phyloP scores from a whole-genome alignment of 2,113 vertebrate genomes.

The Chunga burmeisteri region DNA sequence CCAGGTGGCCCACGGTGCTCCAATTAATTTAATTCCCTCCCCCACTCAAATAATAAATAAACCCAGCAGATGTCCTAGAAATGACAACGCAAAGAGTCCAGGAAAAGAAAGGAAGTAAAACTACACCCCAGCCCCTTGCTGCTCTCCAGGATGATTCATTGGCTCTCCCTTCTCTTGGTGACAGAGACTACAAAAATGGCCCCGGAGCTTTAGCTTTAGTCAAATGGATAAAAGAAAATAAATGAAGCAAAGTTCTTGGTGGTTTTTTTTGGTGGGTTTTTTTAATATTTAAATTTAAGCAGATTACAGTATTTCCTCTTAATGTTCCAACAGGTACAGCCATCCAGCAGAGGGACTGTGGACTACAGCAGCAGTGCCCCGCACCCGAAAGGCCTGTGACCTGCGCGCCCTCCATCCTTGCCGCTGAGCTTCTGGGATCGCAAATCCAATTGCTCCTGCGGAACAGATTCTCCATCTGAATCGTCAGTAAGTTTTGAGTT shows the following conservation, averaged over 20 bases:
- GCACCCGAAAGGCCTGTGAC: neutral
- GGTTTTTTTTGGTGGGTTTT: no score
- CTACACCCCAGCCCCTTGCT: neutral
- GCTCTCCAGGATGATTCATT: neutral
- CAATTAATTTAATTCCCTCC: neutral
- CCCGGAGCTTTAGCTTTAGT: neutral
- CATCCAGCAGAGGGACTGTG: neutral
- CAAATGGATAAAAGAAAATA: neutral
- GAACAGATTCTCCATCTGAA: neutral
- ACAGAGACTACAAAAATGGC: neutral
- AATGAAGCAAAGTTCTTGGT: neutral
- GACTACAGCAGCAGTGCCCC: neutral
- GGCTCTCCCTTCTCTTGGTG: neutral
- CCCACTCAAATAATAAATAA: constrained; percentile 8
- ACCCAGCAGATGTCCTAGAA: neutral
- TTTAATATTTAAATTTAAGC: neutral
- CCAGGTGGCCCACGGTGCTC: neutral
- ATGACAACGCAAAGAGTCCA: neutral
- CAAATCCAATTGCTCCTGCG: neutral
- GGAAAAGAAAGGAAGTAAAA: neutral
- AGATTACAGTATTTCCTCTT: neutral
- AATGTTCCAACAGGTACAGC: neutral
- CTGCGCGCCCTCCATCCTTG: accelerated
- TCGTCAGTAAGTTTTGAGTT: neutral
- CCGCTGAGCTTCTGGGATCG: accelerated